Conservation (phyloP, 2,888 invertebrate genomes). For the Eristalis pertinax region DNA sequence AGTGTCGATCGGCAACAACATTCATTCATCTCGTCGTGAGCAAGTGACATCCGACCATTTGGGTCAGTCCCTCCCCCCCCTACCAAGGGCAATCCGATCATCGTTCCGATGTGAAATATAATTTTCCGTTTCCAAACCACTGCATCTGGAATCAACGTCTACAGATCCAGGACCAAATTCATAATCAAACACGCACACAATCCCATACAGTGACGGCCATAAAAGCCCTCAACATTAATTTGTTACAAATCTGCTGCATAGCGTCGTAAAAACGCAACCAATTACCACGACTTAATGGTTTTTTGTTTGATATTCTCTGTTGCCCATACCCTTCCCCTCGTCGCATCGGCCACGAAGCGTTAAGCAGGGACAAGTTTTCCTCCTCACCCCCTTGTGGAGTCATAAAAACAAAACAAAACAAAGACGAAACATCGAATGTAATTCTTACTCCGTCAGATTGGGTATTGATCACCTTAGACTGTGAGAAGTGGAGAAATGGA, state of each 20-base stretch:
- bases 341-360: neutral
- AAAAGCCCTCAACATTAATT: conserved; percentile 39
- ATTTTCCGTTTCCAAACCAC: too few relatives aligned
- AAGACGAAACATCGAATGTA: conserved; percentile 11
- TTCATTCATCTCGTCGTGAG: too few relatives aligned
- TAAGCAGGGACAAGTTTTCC: neutral
- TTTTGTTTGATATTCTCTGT: conserved; percentile 52
- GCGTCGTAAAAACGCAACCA: conserved; percentile 52
- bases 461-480: conserved; percentile 53
- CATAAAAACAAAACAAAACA: neutral
- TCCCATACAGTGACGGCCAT: conserved; percentile 4
- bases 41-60: too few relatives aligned
- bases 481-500: neutral
- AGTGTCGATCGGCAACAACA: too few relatives aligned
- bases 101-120: too few relatives aligned
- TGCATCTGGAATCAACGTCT: neutral
- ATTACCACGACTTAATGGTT: conserved; percentile 63
- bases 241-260: conserved; percentile 48
- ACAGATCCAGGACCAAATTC: neutral
- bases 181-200: neutral
- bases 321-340: neutral
- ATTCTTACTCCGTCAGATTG: conserved; percentile 28
- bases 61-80: too few relatives aligned
- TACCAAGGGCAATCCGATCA: too few relatives aligned
- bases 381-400: neutral